Base-by-base conservation (phyloP, 23 tunicate species). In the Trididemnum clinides region DNA sequence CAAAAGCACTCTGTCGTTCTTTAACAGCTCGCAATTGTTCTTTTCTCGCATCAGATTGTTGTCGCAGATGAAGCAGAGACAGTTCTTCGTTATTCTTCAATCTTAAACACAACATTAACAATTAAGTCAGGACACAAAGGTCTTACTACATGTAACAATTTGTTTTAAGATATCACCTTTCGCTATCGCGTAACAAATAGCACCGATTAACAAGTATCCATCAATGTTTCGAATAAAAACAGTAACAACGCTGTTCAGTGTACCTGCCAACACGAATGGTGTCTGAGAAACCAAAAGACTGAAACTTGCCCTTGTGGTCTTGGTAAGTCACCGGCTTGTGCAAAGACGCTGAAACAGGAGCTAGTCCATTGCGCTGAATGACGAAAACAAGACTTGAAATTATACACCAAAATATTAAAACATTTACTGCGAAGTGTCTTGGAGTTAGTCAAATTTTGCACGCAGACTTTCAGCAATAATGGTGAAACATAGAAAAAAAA, bases 261-360 rank as follows among this genome's bases (percentile, higher is more conserved):
- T 73, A 73, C 80, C 29, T 73, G 3, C 31, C 31, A 15, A 10
- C 57, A 3, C 78, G 74, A 10, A 83, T 29, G 2, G 81, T 39
- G 31, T 83, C 87, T 5, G 36, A 28, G 1, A 83, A 74, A 5
- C 82, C 44, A 1, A 18, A 29, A 28, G 81, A 49, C 50, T 71
- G 69, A 34, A 34, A 66, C 59, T 64, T 82, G 2, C 77, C 87
- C 54, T 79, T 77, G 59, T 87, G 71, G 54, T 83, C 88, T 57
- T 92, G 91, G 36, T 73, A 76, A 34, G 78, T 62, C 28, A 82
- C 30, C 0, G 88, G 97, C 64, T 66, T 79, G 90, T 92, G 91
- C 18, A 92, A 77, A 18, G 83, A 81, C 2, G 97, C 97, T 20
- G 88, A 77, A 12, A 87, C 70, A 29, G 91, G 97, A 10, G 91